Conservation (phyloP, 2,888 invertebrate species). For the Drosophila cognata region DNA sequence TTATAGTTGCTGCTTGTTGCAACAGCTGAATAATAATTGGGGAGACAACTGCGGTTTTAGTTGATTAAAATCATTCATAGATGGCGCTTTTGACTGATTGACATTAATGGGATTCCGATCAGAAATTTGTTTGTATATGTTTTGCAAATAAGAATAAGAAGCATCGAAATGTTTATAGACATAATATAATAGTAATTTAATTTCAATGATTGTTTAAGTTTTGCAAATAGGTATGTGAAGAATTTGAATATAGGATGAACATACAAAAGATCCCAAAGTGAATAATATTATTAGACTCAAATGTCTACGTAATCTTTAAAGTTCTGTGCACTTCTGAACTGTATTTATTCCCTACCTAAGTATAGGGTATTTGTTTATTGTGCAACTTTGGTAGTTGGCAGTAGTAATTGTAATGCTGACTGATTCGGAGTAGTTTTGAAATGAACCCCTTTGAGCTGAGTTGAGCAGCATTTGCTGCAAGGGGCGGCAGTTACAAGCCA, state of each 20-base stretch:
- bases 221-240: too few relatives aligned
- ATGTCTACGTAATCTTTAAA: not conserved
- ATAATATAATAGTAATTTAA: not conserved
- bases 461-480: not conserved
- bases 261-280: too few relatives aligned
- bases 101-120: too few relatives aligned
- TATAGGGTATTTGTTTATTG: not conserved
- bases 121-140: not conserved
- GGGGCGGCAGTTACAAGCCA: slow-evolving; percentile 40
- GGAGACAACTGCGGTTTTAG: slow-evolving; percentile 7
- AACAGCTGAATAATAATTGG: slow-evolving; percentile 23
- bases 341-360: not conserved
- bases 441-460: slow-evolving; percentile 1
- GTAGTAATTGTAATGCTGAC: not conserved
- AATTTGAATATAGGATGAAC: too few relatives aligned
- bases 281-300: not conserved
- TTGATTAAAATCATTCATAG: slow-evolving; percentile 7
- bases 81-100: slow-evolving; percentile 21
- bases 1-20: slow-evolving; percentile 40
- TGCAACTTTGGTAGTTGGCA: not conserved
- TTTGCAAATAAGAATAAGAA: not conserved
- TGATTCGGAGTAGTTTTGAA: not conserved
- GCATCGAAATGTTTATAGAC: not conserved
- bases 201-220: too few relatives aligned
- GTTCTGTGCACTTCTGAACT: not conserved